Conservation (phyloP, 2,113 vertebrate species). For the Sinosuthora webbiana region DNA sequence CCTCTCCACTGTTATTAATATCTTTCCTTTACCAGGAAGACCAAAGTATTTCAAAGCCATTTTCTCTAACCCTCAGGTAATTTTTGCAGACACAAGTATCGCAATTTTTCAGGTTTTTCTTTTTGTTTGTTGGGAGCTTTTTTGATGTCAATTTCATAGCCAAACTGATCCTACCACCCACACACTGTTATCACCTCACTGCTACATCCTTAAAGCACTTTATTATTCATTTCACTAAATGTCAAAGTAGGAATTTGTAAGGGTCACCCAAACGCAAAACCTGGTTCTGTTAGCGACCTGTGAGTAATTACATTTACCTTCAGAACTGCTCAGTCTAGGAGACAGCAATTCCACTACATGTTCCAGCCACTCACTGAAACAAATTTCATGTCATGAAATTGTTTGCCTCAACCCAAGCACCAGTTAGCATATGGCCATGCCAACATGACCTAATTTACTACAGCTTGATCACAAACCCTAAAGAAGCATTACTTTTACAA, state of each 20-base stretch:
- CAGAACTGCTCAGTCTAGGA: background rate
- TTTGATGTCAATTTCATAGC: background rate
- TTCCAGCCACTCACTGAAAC: background rate
- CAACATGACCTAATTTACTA: background rate
- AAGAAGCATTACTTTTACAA: background rate
- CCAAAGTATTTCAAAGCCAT: background rate
- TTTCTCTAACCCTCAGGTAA: background rate
- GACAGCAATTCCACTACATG: background rate
- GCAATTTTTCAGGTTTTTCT: background rate
- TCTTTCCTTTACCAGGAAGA: background rate
- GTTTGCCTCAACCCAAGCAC: background rate
- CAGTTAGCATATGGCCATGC: background rate
- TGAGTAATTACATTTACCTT: background rate
- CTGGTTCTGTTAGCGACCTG: background rate
- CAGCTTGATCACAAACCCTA: background rate
- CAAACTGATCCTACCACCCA: background rate
- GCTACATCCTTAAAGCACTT: background rate
- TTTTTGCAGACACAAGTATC: background rate
- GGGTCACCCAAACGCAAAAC: background rate
- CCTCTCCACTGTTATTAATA: background rate
- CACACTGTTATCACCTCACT: background rate
- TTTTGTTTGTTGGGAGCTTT: background rate
- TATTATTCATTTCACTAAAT: background rate
- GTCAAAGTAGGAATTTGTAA: background rate
- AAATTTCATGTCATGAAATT: background rate